Conservation (phyloP, 2,797 vertebrate genomes). For the Sciurus carolinensis region DNA sequence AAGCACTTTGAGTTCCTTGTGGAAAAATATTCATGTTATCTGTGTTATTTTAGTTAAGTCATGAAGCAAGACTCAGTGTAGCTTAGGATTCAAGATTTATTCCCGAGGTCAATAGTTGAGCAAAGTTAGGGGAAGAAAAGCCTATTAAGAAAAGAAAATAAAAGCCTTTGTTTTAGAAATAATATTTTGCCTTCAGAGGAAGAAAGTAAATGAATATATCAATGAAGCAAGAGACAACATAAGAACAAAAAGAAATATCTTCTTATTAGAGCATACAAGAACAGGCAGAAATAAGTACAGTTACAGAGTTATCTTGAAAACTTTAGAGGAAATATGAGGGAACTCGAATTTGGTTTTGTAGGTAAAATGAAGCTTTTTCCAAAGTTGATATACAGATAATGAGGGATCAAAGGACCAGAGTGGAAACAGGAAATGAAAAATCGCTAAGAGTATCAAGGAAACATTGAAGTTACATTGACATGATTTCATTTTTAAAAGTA, state of each 20-base stretch:
- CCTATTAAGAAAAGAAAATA: not conserved
- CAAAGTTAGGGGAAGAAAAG: not conserved
- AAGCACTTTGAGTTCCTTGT: slow-evolving; percentile 39
- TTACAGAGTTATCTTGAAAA: not conserved
- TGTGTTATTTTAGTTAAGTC: slow-evolving; percentile 2
- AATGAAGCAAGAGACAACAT: not conserved
- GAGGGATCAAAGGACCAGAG: not conserved
- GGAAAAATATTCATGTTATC: not conserved
- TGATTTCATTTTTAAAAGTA: not conserved
- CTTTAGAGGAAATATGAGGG: not conserved
- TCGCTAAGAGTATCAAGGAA: not conserved
- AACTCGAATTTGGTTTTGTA: not conserved
- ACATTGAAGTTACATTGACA: not conserved
- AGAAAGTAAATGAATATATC: not conserved
- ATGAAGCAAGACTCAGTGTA: slow-evolving; percentile 8
- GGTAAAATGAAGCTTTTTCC: not conserved
- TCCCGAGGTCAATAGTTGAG: not conserved
- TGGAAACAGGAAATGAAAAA: not conserved
- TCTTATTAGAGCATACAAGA: not conserved
- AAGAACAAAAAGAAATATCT: not conserved
- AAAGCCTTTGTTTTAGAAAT: not conserved
- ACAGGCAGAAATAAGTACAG: not conserved
- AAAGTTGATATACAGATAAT: not conserved
- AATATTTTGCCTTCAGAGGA: not conserved
- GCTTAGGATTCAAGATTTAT: not conserved